These are phyloP conservation scores for Merops nubicus DNA, from an alignment of 2,113 vertebrate species.

Conservation along the genomic window DNA sequence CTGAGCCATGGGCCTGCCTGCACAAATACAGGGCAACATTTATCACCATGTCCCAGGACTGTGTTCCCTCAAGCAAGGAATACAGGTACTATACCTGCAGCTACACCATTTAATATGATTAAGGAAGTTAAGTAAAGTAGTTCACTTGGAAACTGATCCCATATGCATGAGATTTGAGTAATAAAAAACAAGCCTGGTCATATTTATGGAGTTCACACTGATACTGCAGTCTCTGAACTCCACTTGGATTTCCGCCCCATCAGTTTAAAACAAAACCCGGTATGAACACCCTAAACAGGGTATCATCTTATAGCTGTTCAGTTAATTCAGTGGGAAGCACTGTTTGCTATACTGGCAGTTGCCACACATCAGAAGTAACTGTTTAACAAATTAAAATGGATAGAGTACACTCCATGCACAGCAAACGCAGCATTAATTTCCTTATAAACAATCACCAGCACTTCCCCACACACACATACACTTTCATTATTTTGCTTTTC, in stretches of 20 bases:
- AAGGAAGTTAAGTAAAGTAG: neutral
- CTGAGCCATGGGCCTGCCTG: neutral
- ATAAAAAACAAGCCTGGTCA: neutral
- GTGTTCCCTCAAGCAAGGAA: fast-evolving
- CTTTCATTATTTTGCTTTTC: neutral
- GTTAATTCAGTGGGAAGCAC: neutral
- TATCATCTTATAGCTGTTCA: neutral
- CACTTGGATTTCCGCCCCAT: neutral
- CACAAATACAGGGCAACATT: neutral
- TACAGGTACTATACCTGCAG: neutral
- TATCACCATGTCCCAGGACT: neutral
- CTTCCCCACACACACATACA: neutral
- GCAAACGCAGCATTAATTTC: neutral
- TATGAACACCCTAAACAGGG: neutral
- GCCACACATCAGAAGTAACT: neutral
- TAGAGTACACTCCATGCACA: neutral
- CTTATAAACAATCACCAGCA: neutral
- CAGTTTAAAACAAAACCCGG: neutral
- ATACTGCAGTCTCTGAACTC: neutral
- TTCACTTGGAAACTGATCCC: neutral
- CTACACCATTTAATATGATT: neutral
- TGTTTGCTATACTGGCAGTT: neutral
- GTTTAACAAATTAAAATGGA: neutral
- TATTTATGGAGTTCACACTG: neutral
- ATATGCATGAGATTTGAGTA: neutral